Conservation (phyloP, 2,113 vertebrate genomes). For the Hippocampus comes region DNA sequence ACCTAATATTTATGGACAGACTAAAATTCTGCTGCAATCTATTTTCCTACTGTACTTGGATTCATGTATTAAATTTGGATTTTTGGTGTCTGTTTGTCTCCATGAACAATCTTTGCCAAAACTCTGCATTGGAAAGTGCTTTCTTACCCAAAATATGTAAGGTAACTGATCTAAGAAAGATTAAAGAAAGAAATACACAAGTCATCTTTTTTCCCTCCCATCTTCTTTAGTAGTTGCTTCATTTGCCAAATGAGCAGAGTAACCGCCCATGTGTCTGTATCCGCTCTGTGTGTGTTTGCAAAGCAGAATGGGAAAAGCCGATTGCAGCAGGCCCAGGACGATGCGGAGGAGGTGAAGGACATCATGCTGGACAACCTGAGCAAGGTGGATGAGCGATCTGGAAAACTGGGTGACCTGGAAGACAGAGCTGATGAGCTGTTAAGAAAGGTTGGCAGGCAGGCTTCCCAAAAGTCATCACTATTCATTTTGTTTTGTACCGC, state of each 20-base stretch:
- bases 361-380: conserved; percentile 75
- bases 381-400: conserved; percentile 64
- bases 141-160: too few species aligned
- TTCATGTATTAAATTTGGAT: too few species aligned
- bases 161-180: too few species aligned
- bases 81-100: too few species aligned
- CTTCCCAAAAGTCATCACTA: neutral
- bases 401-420: conserved; percentile 70
- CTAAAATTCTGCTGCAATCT: too few species aligned
- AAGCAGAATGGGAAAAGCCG: conserved; percentile 69
- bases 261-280: neutral
- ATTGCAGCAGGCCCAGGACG: conserved; percentile 64
- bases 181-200: too few species aligned
- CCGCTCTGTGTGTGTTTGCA: conserved; percentile 2
- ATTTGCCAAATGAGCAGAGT: neutral
- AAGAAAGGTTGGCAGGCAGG: conserved; percentile 42
- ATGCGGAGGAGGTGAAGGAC: conserved; percentile 68
- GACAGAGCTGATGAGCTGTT: conserved; percentile 61
- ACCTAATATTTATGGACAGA: too few species aligned
- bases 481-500: neutral
- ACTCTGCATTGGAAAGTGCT: too few species aligned
- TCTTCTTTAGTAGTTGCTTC: neutral
- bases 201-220: too few species aligned
- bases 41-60: too few species aligned
- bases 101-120: too few species aligned